phyloP scores from a whole-genome alignment of 1,140 invertebrate genomes.

The Contarinia nasturtii region DNA sequence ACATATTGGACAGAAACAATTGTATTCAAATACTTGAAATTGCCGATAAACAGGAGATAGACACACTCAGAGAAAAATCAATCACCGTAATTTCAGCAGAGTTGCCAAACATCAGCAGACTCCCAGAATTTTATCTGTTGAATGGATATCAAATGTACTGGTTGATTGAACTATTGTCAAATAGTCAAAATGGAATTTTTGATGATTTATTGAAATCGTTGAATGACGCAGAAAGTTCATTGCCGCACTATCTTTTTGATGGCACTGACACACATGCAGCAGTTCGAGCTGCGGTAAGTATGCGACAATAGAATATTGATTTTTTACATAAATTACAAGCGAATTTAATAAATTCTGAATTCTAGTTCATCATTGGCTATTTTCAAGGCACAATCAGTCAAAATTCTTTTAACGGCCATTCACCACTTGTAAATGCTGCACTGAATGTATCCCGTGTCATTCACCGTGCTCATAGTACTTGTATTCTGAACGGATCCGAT shows the following conservation, averaged over 20 bases:
- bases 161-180: not conserved
- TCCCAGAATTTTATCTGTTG: not conserved
- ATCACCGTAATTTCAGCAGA: not conserved
- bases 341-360: too few species aligned
- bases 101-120: not conserved
- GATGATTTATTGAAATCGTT: not conserved
- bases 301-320: too few species aligned
- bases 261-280: not conserved
- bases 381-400: not conserved
- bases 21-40: not conserved
- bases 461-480: not conserved
- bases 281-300: not conserved
- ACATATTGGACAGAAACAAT: not conserved
- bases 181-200: not conserved
- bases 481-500: not conserved
- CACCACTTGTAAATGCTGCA: too few species aligned
- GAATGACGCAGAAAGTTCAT: not conserved
- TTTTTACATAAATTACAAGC: too few species aligned
- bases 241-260: not conserved
- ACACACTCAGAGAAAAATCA: not conserved
- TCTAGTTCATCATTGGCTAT: not conserved
- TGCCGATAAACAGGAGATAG: not conserved
- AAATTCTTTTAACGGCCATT: too few species aligned
- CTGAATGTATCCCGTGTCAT: too few species aligned
- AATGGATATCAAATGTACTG: not conserved